These are phyloP conservation scores for Neotragus moschatus DNA, from an alignment of 2,113 vertebrate genomes.

Conservation along the genomic window DNA sequence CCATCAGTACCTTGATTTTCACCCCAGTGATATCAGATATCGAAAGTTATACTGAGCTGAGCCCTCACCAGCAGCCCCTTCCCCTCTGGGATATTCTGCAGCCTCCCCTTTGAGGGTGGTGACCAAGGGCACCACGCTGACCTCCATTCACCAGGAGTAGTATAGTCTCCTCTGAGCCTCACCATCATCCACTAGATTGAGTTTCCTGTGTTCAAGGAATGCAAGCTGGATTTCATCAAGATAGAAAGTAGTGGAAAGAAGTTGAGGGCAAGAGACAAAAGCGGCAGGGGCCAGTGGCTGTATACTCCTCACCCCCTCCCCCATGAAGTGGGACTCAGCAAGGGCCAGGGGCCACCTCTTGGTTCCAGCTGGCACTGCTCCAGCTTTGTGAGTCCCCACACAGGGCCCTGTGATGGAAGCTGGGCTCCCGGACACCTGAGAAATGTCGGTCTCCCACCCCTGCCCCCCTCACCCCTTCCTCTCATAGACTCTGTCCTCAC, in stretches of 20 bases:
- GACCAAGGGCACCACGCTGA: background rate
- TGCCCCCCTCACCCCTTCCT: background rate
- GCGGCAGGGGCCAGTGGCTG: background rate
- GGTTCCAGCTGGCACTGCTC: background rate
- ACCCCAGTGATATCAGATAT: background rate
- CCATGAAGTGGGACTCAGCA: fast-evolving
- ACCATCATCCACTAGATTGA: background rate
- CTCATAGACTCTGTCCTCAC: background rate
- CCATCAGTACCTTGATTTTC: fast-evolving
- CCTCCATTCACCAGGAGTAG: background rate
- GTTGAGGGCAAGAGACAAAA: background rate
- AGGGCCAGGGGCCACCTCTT: background rate
- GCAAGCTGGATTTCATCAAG: background rate
- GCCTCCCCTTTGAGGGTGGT: background rate
- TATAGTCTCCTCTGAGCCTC: background rate
- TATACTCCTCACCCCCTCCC: fast-evolving
- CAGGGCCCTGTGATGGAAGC: background rate
- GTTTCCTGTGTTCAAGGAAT: background rate
- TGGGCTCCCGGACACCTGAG: background rate
- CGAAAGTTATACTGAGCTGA: background rate
- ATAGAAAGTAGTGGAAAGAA: background rate
- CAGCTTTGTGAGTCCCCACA: no score
- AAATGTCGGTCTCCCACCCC: background rate
- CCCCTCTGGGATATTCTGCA: background rate
- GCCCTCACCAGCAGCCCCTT: background rate